phyloP scores from a whole-genome alignment of 2,113 vertebrate species.

The Megaceryle maxima region DNA sequence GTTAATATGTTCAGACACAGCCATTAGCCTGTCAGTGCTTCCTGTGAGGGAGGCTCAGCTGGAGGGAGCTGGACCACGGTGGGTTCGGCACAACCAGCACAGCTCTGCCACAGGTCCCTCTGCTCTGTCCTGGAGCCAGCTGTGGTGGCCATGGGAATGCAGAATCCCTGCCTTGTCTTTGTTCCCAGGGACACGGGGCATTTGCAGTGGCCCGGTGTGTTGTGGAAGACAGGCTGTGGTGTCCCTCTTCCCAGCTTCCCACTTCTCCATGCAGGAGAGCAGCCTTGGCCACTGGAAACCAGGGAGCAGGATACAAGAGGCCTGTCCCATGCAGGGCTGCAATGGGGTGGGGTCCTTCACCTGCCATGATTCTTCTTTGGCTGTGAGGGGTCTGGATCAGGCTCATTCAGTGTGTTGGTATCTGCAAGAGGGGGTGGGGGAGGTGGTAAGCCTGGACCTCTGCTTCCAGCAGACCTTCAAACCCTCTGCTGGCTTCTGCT shows the following conservation, averaged over 20 bases:
- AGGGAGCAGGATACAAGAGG: background rate
- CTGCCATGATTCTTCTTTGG: background rate
- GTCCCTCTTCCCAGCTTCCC: background rate
- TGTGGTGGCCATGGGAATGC: background rate
- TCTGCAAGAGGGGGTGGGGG: background rate
- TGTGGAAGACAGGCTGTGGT: background rate
- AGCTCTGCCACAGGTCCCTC: fast-evolving
- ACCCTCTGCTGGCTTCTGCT: background rate
- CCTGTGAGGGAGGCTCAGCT: background rate
- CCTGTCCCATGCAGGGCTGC: background rate
- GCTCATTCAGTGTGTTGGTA: background rate
- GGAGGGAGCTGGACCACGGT: background rate
- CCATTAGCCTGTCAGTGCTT: background rate
- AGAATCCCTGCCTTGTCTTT: background rate
- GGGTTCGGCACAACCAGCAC: fast-evolving
- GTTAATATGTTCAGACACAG: background rate
- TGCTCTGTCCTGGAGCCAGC: background rate
- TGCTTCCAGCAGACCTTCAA: background rate
- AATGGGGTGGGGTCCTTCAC: background rate
- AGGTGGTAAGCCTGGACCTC: background rate
- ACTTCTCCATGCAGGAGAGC: fast-evolving
- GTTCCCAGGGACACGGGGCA: fast-evolving
- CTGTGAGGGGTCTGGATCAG: background rate
- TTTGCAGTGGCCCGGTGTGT: fast-evolving
- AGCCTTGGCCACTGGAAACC: background rate